Evolutionary conservation across 2,113 vertebrate genomes (phyloP).

Genomic region (human): GRCh38 chr14:78439001-78439500

Average conservation of each 20-base stretch:
- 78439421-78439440: not conserved
- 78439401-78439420: fast-evolving
- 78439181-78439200: not conserved
- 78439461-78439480: not conserved
- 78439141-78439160: not conserved
- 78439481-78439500: not conserved
- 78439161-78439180: not conserved
- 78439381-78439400: too few relatives aligned
- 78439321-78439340: not conserved
- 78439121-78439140: not conserved
- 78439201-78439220: not conserved
- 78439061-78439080: not conserved
- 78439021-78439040: not conserved
- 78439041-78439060: not conserved
- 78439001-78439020: not conserved
- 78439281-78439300: not conserved
- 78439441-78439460: not conserved
- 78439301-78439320: not conserved
- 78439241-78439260: not conserved
- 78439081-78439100: not conserved
- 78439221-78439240: not conserved
- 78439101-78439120: not conserved
- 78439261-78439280: not conserved
- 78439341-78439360: not conserved
- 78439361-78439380: not conserved